These are phyloP conservation scores for Siniperca obscura DNA, from an alignment of 2,797 vertebrate species.

Conservation along the genomic window DNA sequence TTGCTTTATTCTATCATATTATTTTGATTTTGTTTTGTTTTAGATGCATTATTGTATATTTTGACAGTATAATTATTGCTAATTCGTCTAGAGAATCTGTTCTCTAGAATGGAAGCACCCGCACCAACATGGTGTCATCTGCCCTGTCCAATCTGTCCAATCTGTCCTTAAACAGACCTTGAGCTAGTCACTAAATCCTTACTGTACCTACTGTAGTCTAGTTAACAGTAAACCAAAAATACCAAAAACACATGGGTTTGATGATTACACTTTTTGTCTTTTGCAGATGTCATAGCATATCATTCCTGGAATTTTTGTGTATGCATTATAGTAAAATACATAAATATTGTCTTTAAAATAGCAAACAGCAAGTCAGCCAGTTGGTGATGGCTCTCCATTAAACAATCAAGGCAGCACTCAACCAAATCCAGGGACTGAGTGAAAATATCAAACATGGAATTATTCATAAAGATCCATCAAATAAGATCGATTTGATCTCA, in stretches of 20 bases:
- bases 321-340: neutral
- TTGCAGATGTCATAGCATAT: neutral
- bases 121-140: neutral
- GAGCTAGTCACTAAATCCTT: neutral
- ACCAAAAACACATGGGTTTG: neutral
- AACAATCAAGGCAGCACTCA: neutral
- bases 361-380: neutral
- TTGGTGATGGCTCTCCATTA: neutral
- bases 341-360: neutral
- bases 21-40: neutral
- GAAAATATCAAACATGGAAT: conserved; percentile 17
- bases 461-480: conserved; percentile 9
- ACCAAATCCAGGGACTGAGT: neutral
- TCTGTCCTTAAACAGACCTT: neutral
- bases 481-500: conserved; percentile 15
- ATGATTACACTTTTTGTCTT: neutral
- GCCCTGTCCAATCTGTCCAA: neutral
- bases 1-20: neutral
- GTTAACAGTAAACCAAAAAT: neutral
- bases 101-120: neutral
- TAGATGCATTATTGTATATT: neutral
- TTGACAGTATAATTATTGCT: neutral
- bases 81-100: neutral
- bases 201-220: neutral
- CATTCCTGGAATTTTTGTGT: neutral